phyloP scores from a whole-genome alignment of 2,888 invertebrate genomes.

The Andrena hattorfiana region DNA sequence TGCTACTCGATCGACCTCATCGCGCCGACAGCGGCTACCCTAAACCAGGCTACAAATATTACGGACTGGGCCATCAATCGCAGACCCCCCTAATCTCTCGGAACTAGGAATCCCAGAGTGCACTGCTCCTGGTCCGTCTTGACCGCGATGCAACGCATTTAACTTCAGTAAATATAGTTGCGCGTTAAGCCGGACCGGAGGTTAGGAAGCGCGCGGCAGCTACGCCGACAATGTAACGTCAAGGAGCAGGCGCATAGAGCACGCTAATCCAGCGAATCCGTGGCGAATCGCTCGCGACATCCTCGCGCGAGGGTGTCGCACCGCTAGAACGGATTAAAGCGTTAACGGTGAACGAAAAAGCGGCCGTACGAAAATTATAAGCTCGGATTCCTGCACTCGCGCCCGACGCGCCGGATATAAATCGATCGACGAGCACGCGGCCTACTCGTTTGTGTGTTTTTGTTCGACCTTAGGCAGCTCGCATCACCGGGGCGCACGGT shows the following conservation, averaged over 20 bases:
- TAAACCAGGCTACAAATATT: neutral
- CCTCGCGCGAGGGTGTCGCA: slow-evolving; percentile 1
- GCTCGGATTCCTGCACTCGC: slow-evolving; percentile 63
- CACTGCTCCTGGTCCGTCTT: neutral
- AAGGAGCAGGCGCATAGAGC: slow-evolving; percentile 20
- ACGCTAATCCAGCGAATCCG: slow-evolving; percentile 54
- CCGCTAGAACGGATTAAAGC: slow-evolving; percentile 31
- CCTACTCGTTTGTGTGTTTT: slow-evolving; percentile 65
- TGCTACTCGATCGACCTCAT: neutral
- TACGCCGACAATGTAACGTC: slow-evolving; percentile 39
- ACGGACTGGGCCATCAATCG: neutral
- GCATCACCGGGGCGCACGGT: slow-evolving; percentile 69
- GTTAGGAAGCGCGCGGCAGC: slow-evolving; percentile 12
- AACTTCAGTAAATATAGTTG: slow-evolving; percentile 37
- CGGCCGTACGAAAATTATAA: slow-evolving; percentile 68
- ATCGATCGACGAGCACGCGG: slow-evolving; percentile 68
- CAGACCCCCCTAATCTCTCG: neutral
- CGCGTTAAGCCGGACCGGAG: slow-evolving; percentile 13
- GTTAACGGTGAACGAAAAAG: slow-evolving; percentile 31
- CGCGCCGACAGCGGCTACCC: neutral
- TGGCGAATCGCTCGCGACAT: slow-evolving; percentile 46
- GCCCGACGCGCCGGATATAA: slow-evolving; percentile 69
- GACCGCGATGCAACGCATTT: neutral
- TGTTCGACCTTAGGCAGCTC: slow-evolving; percentile 74
- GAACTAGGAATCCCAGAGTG: neutral